Conservation (phyloP, 2,797 vertebrate genomes). For the Rhynchonycteris naso region DNA sequence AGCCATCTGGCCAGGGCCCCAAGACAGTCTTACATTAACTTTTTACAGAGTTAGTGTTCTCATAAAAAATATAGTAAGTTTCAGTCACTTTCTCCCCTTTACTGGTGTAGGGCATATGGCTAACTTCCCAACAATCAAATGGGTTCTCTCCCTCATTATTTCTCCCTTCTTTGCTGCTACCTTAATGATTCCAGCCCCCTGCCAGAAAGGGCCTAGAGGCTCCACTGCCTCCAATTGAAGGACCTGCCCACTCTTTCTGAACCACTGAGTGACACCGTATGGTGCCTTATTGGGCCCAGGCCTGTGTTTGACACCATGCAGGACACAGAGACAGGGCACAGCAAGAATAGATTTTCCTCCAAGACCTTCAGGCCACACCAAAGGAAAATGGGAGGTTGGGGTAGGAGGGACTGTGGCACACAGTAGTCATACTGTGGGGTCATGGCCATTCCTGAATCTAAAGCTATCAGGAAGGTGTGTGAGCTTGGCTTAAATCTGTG, state of each 20-base stretch:
- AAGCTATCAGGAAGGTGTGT: not conserved
- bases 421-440: not conserved
- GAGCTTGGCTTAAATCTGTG: not conserved
- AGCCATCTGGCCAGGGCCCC: not conserved
- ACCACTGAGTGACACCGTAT: not conserved
- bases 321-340: not conserved
- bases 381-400: fast-evolving
- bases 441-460: not conserved
- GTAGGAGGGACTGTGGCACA: not conserved
- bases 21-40: slow-evolving; percentile 49
- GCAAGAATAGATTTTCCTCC: not conserved
- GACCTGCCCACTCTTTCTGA: not conserved
- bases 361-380: not conserved
- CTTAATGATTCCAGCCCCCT: not conserved
- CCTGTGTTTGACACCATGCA: not conserved
- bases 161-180: not conserved
- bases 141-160: not conserved
- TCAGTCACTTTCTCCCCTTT: not conserved
- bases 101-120: not conserved
- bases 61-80: slow-evolving; percentile 8
- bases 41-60: not conserved
- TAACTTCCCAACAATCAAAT: not conserved
- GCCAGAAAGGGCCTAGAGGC: not conserved
- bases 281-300: not conserved
- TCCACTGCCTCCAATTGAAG: not conserved